Evolutionary conservation across 1,140 invertebrate species (phyloP).

Genomic region (Brachionus calyciflorus): DNA sequence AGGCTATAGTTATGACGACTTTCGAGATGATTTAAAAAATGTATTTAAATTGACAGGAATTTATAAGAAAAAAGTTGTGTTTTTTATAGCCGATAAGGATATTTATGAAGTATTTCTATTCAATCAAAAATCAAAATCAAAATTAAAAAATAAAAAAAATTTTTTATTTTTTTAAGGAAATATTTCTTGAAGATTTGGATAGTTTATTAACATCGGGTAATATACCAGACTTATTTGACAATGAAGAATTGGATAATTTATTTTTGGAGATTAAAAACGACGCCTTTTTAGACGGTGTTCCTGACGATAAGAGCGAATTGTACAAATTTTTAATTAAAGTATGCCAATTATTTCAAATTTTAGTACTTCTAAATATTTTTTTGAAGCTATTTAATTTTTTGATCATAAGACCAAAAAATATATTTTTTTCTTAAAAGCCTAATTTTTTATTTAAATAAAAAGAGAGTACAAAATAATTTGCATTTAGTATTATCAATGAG

Average conservation of each 20-base stretch:
- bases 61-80: constrained; percentile 3
- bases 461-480: constrained; percentile 69
- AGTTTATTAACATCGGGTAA: constrained; percentile 60
- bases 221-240: constrained; percentile 60
- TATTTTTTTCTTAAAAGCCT: neutral
- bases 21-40: constrained; percentile 73
- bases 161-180: constrained; percentile 52
- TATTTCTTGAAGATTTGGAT: constrained; percentile 60
- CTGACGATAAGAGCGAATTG: constrained; percentile 55
- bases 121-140: no score
- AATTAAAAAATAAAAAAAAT: neutral
- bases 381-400: neutral
- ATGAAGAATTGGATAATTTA: constrained; percentile 59
- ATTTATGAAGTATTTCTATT: neutral
- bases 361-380: neutral
- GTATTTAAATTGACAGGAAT: constrained; percentile 56
- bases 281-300: constrained; percentile 54
- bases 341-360: no score
- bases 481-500: constrained; percentile 80
- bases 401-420: neutral
- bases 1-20: constrained; percentile 72
- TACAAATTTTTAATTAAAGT: constrained; percentile 56
- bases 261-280: constrained; percentile 58
- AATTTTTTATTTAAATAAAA: neutral
- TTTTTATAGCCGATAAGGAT: constrained; percentile 41